Evolutionary conservation across 2,113 vertebrate species (phyloP), one percentile per base, ranked within the genome.

Genomic region (Progne subis): DNA sequence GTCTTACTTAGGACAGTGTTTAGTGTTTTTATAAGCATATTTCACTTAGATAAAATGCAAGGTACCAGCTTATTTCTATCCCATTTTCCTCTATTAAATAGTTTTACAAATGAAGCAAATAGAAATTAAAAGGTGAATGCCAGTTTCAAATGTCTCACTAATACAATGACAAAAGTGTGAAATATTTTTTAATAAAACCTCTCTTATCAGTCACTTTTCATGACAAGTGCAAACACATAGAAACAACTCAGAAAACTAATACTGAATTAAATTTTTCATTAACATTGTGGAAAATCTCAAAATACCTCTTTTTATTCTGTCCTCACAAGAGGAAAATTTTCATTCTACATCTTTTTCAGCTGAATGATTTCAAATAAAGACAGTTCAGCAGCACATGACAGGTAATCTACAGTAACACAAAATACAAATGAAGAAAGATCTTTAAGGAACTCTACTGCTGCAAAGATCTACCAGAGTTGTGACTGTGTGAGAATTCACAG

Each of bases 231-330:
- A 92, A 91, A 74, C 47, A 72, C 6, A 19, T 41, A 57, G 31
- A 74, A 78, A 74, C 25, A 61, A 80, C 64, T 94, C 63, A 91
- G 60, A 94, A 97, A 94, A 83, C 53, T 32, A 91, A 90, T 56
- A 43, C 31, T n/a, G n/a, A 72, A 20, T 87, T 68, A 57, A 76
- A 34, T 53, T 82, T 94, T 97, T 91, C 41, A 68, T 6, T 68
- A 76, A 70, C 55, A 72, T 2, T 34, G 53, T 88, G 55, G 56
- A 55, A 79, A 86, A 79, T 67, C 50, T 94, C 65, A 16, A 87
- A 82, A 11, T 68, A 71, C 76, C 78, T 87, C 34, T 82, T 71
- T 92, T 85, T 53, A 74, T 79, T 94, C 93, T 77, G 56, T 88
- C 65, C 75, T 89, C 64, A 39, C 7, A 34, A 25, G 55, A 78